Base-by-base conservation (phyloP, 2,113 vertebrate species). In the Tachysurus vachellii region DNA sequence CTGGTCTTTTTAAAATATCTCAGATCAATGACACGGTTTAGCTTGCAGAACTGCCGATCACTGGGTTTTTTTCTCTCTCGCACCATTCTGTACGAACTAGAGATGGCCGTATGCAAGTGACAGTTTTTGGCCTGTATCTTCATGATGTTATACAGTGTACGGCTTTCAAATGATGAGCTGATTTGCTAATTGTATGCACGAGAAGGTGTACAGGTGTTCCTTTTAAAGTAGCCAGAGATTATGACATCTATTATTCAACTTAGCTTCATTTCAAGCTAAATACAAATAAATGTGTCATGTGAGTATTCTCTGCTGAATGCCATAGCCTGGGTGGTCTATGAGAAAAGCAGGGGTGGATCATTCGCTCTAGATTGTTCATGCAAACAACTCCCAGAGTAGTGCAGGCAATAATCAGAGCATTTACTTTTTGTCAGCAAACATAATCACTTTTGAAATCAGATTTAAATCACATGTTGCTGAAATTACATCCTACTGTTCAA, bases 381-480 rank as follows among this genome's bases (percentile, higher is more conserved):
- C 31, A 73, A 47, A 70, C 53, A 75, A 70, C 81, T 86, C 47
- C 56, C 66, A 75, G 84, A 56, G 89, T 86, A 85, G 91, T 91
- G 28, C 87, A 88, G 82, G 82, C 84, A 86, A 86, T 76, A 87
- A 88, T 70, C 59, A 93, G 92, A 94, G 93, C 93, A 92, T 92
- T 36, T 36, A 36, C 79, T 93, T 85, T 87, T 86, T 79, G 70
- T 81, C 61, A 88, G 86, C 66, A 89, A 91, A 79, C 79, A 88
- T 93, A 94, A 93, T 93, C 90, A 68, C 88, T 89, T 90, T 84
- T 84, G 89, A 91, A 92, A 91, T 92, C 88, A 83, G 79, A 87
- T 64, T 54, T 89, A 88, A 92, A 91, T 91, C 85, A 88, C 62
- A 89, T n/a, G 84, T 44, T 70, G 54, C 73, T 68, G 47, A 53